Conservation (phyloP, 2,797 vertebrate species). For the Anisognathus igniventris region DNA sequence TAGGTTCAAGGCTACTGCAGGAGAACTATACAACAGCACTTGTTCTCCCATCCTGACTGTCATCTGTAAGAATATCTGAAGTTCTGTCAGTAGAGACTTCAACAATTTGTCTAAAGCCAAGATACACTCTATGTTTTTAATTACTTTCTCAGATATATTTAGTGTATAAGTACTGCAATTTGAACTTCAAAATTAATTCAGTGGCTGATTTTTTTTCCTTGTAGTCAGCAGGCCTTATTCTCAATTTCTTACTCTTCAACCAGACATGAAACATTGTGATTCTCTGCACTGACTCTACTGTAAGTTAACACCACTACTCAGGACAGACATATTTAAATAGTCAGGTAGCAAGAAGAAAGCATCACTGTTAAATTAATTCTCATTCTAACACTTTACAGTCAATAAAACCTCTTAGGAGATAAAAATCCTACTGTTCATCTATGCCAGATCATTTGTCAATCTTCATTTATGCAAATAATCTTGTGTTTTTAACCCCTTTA, state of each 20-base stretch:
- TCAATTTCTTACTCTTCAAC: neutral
- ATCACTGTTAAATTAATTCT: neutral
- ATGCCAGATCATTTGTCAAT: neutral
- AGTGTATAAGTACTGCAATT: neutral
- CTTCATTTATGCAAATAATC: neutral
- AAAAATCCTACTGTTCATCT: neutral
- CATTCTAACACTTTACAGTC: neutral
- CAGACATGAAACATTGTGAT: neutral
- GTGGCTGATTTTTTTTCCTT: neutral
- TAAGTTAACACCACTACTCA: neutral
- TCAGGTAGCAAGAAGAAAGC: neutral
- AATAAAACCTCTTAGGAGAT: neutral
- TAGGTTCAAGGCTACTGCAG: neutral
- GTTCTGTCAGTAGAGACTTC: neutral
- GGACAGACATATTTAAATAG: neutral
- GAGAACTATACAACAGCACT: neutral
- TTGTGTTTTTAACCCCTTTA: neutral
- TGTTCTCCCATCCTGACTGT: neutral
- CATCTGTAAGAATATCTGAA: neutral
- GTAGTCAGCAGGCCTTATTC: neutral
- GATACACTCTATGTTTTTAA: neutral
- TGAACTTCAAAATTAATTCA: neutral
- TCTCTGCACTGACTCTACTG: neutral
- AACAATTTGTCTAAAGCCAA: neutral
- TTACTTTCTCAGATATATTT: neutral